Conservation (phyloP, 2,888 invertebrate genomes). For the Hymenopus coronatus region DNA sequence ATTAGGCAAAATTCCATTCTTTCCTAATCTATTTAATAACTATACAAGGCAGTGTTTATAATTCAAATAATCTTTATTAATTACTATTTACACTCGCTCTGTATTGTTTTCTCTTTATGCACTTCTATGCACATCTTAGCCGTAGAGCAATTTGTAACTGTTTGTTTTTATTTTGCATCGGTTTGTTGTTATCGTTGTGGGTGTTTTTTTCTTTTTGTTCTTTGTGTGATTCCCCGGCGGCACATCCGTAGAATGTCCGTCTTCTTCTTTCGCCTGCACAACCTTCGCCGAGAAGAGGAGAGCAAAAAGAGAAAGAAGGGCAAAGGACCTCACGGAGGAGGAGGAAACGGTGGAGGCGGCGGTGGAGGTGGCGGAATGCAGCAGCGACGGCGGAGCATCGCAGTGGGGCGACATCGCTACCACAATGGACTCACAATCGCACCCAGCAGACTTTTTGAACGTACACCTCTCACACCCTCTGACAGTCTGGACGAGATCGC, state of each 20-base stretch:
- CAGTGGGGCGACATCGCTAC: constrained; percentile 50
- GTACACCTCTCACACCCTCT: constrained; percentile 77
- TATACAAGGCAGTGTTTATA: neutral
- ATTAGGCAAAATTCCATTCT: no score
- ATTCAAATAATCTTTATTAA: neutral
- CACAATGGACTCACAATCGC: constrained; percentile 62
- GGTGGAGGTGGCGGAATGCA: constrained; percentile 30
- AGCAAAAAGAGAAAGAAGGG: constrained; percentile 60
- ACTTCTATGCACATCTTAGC: neutral
- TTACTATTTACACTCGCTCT: neutral
- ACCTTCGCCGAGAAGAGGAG: constrained; percentile 82
- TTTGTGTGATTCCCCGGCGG: neutral
- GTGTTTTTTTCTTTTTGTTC: neutral
- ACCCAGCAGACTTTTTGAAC: constrained; percentile 80
- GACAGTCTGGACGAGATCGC: constrained; percentile 91
- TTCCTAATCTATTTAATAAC: no score
- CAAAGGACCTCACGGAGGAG: constrained; percentile 23
- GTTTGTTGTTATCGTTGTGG: neutral
- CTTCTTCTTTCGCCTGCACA: constrained; percentile 94
- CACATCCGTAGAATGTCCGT: constrained; percentile 67
- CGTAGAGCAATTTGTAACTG: neutral
- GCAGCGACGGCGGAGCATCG: constrained; percentile 42
- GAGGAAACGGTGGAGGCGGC: constrained; percentile 37
- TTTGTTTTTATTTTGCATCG: neutral
- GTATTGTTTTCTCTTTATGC: neutral